phyloP scores from a whole-genome alignment of 1,140 invertebrate species.

The Antheraea pernyi region DNA sequence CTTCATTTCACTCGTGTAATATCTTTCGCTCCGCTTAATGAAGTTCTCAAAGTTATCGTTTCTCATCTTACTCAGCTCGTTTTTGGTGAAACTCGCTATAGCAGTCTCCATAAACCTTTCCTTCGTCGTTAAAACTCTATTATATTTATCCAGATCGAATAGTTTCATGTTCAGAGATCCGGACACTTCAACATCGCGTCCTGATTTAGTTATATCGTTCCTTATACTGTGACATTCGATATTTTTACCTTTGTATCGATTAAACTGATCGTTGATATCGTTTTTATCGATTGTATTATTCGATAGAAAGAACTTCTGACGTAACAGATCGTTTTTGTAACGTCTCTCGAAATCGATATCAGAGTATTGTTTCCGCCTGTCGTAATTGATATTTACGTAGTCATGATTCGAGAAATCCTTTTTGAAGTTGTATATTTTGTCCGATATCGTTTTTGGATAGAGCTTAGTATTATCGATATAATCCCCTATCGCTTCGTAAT shows the following conservation, averaged over 20 bases:
- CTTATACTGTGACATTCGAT: slow-evolving; percentile 72
- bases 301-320: slow-evolving; percentile 61
- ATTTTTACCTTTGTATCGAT: slow-evolving; percentile 59
- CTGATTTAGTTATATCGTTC: slow-evolving; percentile 63
- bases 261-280: slow-evolving; percentile 59
- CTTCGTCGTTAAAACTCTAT: slow-evolving; percentile 62
- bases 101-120: slow-evolving; percentile 59
- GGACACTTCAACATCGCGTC: slow-evolving; percentile 54
- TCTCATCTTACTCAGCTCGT: slow-evolving; percentile 43
- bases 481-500: slow-evolving; percentile 25
- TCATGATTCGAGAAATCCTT: slow-evolving; percentile 67
- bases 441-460: slow-evolving; percentile 52
- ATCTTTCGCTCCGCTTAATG: slow-evolving; percentile 71
- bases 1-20: slow-evolving; percentile 57
- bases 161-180: slow-evolving; percentile 69
- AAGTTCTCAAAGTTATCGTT: slow-evolving; percentile 68
- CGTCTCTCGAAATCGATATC: slow-evolving; percentile 47
- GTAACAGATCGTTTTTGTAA: slow-evolving; percentile 58
- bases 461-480: slow-evolving; percentile 35
- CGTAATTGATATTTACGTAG: slow-evolving; percentile 51
- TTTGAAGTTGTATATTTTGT: slow-evolving; percentile 69
- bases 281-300: slow-evolving; percentile 57
- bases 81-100: slow-evolving; percentile 68
- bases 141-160: slow-evolving; percentile 63
- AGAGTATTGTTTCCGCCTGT: slow-evolving; percentile 22